Percentiles rank a stretch among this genome's conserved stretches.
Conservation (phyloP, 2,113 vertebrate species). For the Dasypus novemcinctus region DNA sequence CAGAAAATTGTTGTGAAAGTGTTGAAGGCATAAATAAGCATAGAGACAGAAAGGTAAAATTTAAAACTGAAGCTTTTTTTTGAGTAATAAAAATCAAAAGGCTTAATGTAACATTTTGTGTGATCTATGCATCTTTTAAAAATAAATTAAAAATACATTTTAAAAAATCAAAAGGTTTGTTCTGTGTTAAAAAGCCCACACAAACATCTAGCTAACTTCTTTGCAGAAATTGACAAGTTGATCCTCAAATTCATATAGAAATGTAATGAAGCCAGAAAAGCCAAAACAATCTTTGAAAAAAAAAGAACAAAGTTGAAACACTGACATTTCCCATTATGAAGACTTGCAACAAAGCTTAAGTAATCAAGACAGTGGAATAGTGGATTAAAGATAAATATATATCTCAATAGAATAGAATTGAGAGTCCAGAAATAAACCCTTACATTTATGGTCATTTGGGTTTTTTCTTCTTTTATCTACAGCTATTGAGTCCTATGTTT, state of each 20-base stretch:
- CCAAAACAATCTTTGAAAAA: background rate
- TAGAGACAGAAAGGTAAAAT: too few relatives aligned
- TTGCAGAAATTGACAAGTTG: background rate
- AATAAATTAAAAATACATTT: too few relatives aligned
- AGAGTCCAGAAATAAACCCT: too few relatives aligned
- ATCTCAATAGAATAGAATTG: background rate
- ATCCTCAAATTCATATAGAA: background rate
- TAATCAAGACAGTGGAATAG: background rate
- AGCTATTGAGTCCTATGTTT: too few relatives aligned
- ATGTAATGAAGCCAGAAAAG: background rate
- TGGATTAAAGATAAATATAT: background rate
- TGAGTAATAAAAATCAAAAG: too few relatives aligned
- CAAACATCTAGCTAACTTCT: background rate
- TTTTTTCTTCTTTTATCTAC: background rate
- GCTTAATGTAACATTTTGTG: too few relatives aligned
- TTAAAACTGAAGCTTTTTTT: too few relatives aligned
- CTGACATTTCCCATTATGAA: background rate
- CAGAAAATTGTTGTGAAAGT: too few relatives aligned
- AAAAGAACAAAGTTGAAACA: background rate
- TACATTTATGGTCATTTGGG: background rate
- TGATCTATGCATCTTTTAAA: too few relatives aligned
- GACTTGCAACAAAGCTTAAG: background rate
- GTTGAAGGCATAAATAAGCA: too few relatives aligned
- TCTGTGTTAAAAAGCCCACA: too few relatives aligned
- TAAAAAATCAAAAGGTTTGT: too few relatives aligned